Base-by-base conservation (phyloP, 2,888 invertebrate genomes). In the Acrobasis repandana region DNA sequence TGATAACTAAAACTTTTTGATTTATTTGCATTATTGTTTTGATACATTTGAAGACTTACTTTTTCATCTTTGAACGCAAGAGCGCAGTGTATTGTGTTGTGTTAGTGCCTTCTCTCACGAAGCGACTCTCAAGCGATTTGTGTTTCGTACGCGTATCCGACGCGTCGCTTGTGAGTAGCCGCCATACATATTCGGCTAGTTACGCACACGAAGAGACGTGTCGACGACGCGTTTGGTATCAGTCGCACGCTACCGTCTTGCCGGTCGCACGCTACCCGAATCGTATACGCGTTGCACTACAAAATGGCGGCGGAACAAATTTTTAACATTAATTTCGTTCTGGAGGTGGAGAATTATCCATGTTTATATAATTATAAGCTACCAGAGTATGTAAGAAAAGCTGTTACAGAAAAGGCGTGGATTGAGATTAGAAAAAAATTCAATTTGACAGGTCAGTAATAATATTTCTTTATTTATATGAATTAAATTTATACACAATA, bases 281-380 rank as follows among this genome's bases (percentile, higher is more conserved):
- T 3, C 14, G 46, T 46, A 46, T 46, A n/a, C 46, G 46, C 46
- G 46, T 46, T 46, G 46, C 46, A 46, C 36, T 57, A 52, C 46
- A 57, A 57, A 61, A 61, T 61, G 51, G 61, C 56, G 8, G 47
- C 52, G n/a, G 14, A 46, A n/a, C 46, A 46, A 46, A n/a, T 46
- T 46, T 46, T 46, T n/a, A 46, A 46, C n/a, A 46, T n/a, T n/a
- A 46, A 46, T n/a, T 46, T 46, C n/a, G 46, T 46, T 46, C n/a
- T 10, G 46, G 46, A 46, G 46, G 61, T 68, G 10, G 56, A 63
- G 56, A 61, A 62, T 34, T 68, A 61, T 51, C 63, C 66, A 8
- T 66, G 65, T 51, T 63, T 68, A 43, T 68, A 66, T 28, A 68
- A 68, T n/a, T 64, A 63, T 68, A 62, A 65, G 18, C n/a, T 64